Conservation (phyloP, 2,888 invertebrate species). For the Amiota minor region DNA sequence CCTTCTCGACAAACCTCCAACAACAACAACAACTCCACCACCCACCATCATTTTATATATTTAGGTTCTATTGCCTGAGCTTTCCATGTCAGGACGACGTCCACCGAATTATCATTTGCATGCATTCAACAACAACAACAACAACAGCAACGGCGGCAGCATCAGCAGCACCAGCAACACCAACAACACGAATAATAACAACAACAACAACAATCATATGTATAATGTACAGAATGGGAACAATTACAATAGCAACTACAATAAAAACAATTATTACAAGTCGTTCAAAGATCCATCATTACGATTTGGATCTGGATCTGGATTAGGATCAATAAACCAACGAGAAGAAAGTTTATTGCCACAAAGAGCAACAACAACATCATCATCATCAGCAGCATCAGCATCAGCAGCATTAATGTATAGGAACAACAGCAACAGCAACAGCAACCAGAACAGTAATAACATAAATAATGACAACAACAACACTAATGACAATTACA, state of each 20-base stretch:
- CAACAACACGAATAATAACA: constrained; percentile 6
- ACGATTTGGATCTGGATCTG: neutral
- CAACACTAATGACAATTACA: constrained; percentile 37
- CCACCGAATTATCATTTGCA: constrained; percentile 59
- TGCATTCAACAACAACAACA: constrained; percentile 15
- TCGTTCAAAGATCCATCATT: neutral
- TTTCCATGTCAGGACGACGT: constrained; percentile 52
- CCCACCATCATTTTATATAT: constrained; percentile 32
- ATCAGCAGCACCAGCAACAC: no score
- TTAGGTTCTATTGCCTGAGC: constrained; percentile 60
- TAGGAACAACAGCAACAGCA: constrained; percentile 22
- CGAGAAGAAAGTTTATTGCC: neutral
- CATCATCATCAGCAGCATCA: constrained; percentile 29
- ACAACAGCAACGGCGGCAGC: constrained; percentile 14
- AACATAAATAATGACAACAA: constrained; percentile 28
- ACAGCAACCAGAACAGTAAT: constrained; percentile 31
- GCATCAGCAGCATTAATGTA: constrained; percentile 24
- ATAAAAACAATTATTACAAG: neutral
- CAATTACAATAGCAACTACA: constrained; percentile 14
- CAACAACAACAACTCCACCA: neutral
- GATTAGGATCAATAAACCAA: neutral
- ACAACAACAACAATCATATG: constrained; percentile 9
- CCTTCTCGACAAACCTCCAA: neutral
- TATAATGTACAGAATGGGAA: constrained; percentile 25
- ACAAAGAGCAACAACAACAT: neutral